Evolutionary conservation across 2,113 vertebrate genomes (phyloP).

Genomic region (Paratilapia polleni): DNA sequence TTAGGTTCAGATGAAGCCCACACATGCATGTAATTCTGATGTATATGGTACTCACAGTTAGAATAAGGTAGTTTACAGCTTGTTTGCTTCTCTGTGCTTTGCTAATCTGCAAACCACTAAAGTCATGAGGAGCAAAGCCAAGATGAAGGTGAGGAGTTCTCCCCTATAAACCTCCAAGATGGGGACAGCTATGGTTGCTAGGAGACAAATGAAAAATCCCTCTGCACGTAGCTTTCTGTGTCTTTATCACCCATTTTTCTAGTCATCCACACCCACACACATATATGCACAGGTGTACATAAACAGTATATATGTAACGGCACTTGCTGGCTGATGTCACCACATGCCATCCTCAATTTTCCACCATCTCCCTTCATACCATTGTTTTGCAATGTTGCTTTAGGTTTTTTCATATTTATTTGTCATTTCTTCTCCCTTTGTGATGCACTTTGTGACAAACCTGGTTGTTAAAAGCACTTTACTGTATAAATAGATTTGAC

Average conservation of each 20-base stretch:
- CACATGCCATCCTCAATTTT: background rate
- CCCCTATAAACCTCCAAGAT: background rate
- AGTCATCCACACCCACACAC: background rate
- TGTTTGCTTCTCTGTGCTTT: background rate
- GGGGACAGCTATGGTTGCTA: slow-evolving; percentile 15
- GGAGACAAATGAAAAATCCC: slow-evolving; percentile 6
- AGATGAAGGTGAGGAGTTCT: background rate
- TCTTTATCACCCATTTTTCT: background rate
- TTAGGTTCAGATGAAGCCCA: background rate
- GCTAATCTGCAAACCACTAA: background rate
- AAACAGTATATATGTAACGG: background rate
- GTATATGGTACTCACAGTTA: background rate
- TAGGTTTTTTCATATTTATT: background rate
- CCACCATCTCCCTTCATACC: background rate
- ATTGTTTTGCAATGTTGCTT: background rate
- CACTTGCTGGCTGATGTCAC: background rate
- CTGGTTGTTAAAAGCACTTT: slow-evolving; percentile 54
- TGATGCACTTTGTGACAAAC: slow-evolving; percentile 39
- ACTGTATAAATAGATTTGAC: slow-evolving; percentile 56
- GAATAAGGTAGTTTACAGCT: background rate
- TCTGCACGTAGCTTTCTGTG: background rate
- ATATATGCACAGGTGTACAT: background rate
- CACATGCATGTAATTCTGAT: background rate
- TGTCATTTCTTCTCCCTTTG: background rate
- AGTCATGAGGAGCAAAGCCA: background rate